Percentiles rank a stretch among this genome's conserved stretches.
These are phyloP conservation scores for Caenorhabditis zanzibari DNA, from an alignment of 2,888 invertebrate species.

Conservation along the genomic window DNA sequence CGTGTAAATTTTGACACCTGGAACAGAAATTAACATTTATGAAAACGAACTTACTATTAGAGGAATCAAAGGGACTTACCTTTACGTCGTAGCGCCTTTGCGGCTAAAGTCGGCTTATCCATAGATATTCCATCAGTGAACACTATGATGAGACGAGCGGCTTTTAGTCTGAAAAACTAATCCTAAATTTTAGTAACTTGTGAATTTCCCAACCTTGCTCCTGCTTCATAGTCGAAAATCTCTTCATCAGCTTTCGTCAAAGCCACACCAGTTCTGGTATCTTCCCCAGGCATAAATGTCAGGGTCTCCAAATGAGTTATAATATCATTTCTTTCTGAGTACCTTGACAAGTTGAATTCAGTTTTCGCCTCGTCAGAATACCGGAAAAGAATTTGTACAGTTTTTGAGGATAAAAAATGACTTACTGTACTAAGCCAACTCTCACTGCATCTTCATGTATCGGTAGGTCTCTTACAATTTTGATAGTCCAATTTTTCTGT, in stretches of 20 bases:
- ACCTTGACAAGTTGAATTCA: constrained; percentile 80
- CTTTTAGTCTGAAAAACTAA: constrained; percentile 57
- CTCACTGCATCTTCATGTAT: constrained; percentile 83
- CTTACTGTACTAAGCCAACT: constrained; percentile 82
- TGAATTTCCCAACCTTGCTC: constrained; percentile 69
- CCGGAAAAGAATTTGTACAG: constrained; percentile 9
- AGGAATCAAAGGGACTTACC: constrained; percentile 32
- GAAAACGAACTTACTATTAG: too few species aligned
- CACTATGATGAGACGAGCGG: constrained; percentile 76
- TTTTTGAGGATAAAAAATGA: background rate
- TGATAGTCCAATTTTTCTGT: constrained; percentile 70
- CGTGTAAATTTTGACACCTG: constrained; percentile 80
- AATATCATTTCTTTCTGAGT: constrained; percentile 68
- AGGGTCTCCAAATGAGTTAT: constrained; percentile 63
- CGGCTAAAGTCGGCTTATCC: constrained; percentile 80
- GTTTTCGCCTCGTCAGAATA: constrained; percentile 79
- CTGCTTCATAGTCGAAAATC: constrained; percentile 70
- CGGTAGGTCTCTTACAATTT: constrained; percentile 68
- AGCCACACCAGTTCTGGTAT: constrained; percentile 71
- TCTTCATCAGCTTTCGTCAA: constrained; percentile 67
- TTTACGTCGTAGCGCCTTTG: constrained; percentile 74
- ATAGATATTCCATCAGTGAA: constrained; percentile 82
- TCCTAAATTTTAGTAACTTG: background rate
- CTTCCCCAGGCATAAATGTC: constrained; percentile 61
- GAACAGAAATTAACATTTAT: background rate